Base-by-base conservation (phyloP, 2,888 invertebrate genomes). In the Eubasilissa splendida region DNA sequence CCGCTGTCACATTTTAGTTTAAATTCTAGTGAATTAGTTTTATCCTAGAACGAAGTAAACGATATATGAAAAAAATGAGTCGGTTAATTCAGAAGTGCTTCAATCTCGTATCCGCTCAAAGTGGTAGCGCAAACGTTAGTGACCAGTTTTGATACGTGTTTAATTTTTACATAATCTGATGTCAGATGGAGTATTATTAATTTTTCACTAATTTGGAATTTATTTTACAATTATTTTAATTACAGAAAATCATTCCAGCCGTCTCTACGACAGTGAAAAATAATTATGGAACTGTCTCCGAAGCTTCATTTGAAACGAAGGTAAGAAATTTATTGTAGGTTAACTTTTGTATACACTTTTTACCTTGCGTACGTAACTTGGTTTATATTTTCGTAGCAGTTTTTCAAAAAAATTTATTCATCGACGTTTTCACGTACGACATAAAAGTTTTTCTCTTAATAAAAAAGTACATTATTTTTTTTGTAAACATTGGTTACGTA, bases 241-340 rank as follows among this genome's bases (percentile, higher is more conserved):
- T 88, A 83, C 88, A 90, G 90, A 90, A 90, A 88, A 85, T 86
- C 80, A 86, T 86, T 82, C 86, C 86, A 82, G 89, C 89, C 81
- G 87, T 86, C 83, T 85, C 86, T 68, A 83, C 86, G 60, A 85
- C 87, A n/a, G 85, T 87, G 77, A 92, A 91, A 84, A 89, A 89
- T 84, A 92, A 91, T 85, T 93, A 92, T 86, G 89, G 91, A 83
- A 91, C 91, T 8, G 93, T 91, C 83, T 91, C 91, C 8, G 93
- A 93, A 87, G 92, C 92, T 7, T 88, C 89, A 11, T 93, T 93
- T 85, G 93, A 93, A 87, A 91, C 92, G 10, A 90, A 92, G 90
- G 92, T 92, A 85, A 85, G 73, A 52, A 59, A 63, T 22, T 31
- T 22, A 22, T 63, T 63, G 31, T 63, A 63, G 63, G 63, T 63